phyloP scores from a whole-genome alignment of 2,797 vertebrate genomes.

The Xiphophorus birchmanni region DNA sequence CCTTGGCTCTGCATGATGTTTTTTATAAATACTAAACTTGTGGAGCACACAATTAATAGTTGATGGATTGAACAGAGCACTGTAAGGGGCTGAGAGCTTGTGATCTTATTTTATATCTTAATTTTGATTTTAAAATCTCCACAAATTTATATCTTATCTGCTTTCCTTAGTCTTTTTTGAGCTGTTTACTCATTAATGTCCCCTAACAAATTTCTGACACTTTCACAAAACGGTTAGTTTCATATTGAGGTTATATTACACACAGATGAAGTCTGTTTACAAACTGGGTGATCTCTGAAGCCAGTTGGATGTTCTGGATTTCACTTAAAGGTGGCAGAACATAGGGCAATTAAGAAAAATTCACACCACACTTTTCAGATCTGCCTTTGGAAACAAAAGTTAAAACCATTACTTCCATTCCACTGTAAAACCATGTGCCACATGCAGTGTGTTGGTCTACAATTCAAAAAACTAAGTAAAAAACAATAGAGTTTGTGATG shows the following conservation, averaged over 20 bases:
- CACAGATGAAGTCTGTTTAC: neutral
- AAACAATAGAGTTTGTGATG: neutral
- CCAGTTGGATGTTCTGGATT: neutral
- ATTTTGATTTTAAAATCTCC: neutral
- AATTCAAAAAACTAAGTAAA: neutral
- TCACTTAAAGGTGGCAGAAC: neutral
- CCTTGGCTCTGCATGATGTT: too few species aligned
- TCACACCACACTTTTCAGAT: neutral
- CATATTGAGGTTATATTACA: neutral
- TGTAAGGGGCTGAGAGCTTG: neutral
- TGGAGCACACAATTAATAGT: neutral
- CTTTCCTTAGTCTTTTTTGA: neutral
- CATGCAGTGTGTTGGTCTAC: neutral
- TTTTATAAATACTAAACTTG: neutral
- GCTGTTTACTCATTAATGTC: neutral
- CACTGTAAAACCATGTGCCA: neutral
- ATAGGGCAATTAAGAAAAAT: neutral
- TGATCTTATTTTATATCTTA: neutral
- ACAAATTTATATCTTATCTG: neutral
- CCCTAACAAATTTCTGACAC: neutral
- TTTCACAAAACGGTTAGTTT: neutral
- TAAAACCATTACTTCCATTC: neutral
- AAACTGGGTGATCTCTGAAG: neutral
- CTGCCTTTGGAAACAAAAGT: neutral
- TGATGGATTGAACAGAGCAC: neutral